Evolutionary conservation across 1,140 invertebrate species (phyloP).

Genomic region (Bombyx mori): DNA sequence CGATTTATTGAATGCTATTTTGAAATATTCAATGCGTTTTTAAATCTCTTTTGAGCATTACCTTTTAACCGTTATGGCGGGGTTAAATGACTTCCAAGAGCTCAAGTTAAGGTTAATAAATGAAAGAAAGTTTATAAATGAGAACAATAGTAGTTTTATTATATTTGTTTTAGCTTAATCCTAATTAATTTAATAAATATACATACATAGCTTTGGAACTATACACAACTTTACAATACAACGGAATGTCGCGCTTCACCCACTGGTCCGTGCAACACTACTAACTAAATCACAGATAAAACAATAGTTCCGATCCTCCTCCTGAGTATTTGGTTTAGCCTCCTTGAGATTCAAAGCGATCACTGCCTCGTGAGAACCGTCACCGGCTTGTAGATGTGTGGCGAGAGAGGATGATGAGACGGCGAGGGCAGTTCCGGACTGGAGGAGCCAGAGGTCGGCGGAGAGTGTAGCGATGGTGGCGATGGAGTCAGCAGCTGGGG

Average conservation of each 20-base stretch:
- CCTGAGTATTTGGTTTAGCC: conserved; percentile 23
- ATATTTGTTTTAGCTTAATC: conserved; percentile 41
- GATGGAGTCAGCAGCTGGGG: conserved; percentile 36
- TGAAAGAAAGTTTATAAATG: conserved; percentile 22
- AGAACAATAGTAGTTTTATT: conserved; percentile 44
- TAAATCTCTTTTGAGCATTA: too few species aligned
- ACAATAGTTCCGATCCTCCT: conserved; percentile 4
- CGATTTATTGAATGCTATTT: too few species aligned
- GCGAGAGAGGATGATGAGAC: conserved; percentile 49
- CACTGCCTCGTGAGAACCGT: conserved; percentile 56
- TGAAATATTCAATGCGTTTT: too few species aligned
- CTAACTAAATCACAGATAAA: conserved; percentile 28
- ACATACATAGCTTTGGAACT: conserved; percentile 44
- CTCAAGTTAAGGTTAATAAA: conserved; percentile 11
- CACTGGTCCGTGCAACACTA: conserved; percentile 26
- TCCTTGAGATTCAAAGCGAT: conserved; percentile 25
- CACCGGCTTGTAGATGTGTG: conserved; percentile 60
- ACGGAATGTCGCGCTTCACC: conserved; percentile 44
- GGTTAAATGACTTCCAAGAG: too few species aligned
- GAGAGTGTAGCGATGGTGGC: conserved; percentile 42
- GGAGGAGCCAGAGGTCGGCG: conserved; percentile 45
- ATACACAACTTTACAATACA: conserved; percentile 39
- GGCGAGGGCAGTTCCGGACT: conserved; percentile 51
- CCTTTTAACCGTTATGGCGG: not conserved
- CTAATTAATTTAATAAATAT: conserved; percentile 60